Evolutionary conservation across 2,797 vertebrate species (phyloP), one percentile per base, ranked within the genome.

Genomic region (Euphonia xanthogaster): DNA sequence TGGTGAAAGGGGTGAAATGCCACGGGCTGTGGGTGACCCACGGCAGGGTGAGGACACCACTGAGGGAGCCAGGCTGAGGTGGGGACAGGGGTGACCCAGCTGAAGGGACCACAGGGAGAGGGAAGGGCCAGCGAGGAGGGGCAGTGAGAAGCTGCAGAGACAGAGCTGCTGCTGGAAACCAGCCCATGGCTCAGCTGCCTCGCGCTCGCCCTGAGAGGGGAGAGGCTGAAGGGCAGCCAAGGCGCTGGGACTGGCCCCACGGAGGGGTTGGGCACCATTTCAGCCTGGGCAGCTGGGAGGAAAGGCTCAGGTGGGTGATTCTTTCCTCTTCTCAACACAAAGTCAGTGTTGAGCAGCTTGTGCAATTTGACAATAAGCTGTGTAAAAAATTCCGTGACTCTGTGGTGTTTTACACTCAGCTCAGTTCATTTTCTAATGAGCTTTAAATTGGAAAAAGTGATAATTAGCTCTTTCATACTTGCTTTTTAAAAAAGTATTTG

Each of bases 41-140:
- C 1, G 2, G 5, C 2, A 0, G 21, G 21, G 25, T 4, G 19
- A 28, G 50, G 45, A n/a, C 48, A 23, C 0, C 28, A 1, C 19
- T 3, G n/a, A 31, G 47, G 45, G 37, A 39, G n/a, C 28, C 61
- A 22, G 42, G 42, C 33, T n/a, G 62, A 18, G 40, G 8, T 6
- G 12, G 27, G 54, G n/a, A 11, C 33, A 7, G 19, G 48, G 33
- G 48, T 5, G 33, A 14, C 30, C 12, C 2, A 3, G 28, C 23
- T 45, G 40, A 7, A 19, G n/a, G 55, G 47, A 42, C 37, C 48
- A 1, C 9, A 4, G 3, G 0, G 15, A 40, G 48, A 35, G 74
- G n/a, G 48, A 25, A 35, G 40, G 44, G 40, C 48, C 48, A 27
- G 51, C 1, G 0, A 67, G 51, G 33, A n/a, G 30, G 9, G 47